Evolutionary conservation across 2,888 invertebrate genomes (phyloP), one percentile per base, ranked within the genome.

Genomic region (Drosophila mercatorum): DNA sequence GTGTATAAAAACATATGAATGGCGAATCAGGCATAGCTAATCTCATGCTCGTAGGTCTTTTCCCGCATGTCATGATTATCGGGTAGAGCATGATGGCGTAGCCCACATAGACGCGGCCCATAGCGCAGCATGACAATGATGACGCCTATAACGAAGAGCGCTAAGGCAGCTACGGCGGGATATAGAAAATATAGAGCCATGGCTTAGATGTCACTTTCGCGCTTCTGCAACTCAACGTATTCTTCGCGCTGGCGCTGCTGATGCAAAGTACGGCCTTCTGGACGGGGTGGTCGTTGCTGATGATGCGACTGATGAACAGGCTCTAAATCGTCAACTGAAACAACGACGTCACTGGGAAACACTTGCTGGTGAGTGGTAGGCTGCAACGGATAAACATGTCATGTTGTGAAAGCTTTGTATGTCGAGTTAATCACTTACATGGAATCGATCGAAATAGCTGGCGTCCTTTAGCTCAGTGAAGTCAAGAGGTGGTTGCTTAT

Each of bases 401-500:
- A 28, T 31, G 2, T 43, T 55, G 0, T 55, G 5, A 34, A n/a
- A 34, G 11, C 12, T 43, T 7, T 14, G 0, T 12, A 59, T 0
- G 14, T 34, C 5, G 11, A 17, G 12, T n/a, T 12, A 0, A 14
- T 36, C 46, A 81, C 88, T 78, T 76, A 92, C 93, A 75, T 91
- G 81, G n/a, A 90, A 67, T 14, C 82, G 80, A 60, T 91, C 93
- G 90, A 91, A 92, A 69, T 91, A 92, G 61, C 91, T 94, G 2
- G 93, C 93, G 83, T 93, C 94, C 83, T 96, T 95, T 0, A 97
- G 92, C 91, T 97, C 97, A 0, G 95, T 95, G 59, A 96, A 94
- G 91, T 97, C 97, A 5, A 97, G 92, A 0, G 97, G 95, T 4
- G 97, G 96, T 91, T 97, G 96, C 78, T 96, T 95, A 91, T 97